Percentiles rank a stretch among this genome's conserved stretches.
Evolutionary conservation across 2,888 invertebrate genomes (phyloP).

Genomic region (Luperina nickerlii): DNA sequence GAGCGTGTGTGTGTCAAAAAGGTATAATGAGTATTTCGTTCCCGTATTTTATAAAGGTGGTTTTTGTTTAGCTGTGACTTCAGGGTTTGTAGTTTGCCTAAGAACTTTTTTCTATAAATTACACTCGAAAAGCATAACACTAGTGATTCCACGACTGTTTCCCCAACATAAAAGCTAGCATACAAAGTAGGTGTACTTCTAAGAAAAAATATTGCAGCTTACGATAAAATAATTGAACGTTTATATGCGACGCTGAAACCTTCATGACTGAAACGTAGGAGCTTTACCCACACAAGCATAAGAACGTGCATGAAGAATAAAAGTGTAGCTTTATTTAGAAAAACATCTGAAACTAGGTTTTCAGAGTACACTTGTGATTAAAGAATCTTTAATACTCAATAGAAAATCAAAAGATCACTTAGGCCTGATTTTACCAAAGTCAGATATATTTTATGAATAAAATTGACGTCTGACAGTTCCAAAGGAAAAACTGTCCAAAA

Average conservation of each 20-base stretch:
- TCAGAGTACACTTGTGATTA: neutral
- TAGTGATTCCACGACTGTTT: neutral
- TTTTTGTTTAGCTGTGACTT: neutral
- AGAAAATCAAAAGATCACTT: too few species aligned
- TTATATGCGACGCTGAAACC: constrained; percentile 28
- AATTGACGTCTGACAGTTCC: neutral
- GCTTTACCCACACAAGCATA: neutral
- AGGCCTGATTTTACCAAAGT: neutral
- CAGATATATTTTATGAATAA: neutral
- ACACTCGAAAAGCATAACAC: neutral
- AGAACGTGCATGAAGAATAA: neutral
- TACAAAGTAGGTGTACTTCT: neutral
- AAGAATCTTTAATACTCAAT: neutral
- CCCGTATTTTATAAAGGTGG: too few species aligned
- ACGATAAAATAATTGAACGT: constrained; percentile 1
- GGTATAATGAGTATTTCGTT: neutral
- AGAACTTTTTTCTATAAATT: too few species aligned
- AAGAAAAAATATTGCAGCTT: neutral
- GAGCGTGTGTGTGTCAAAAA: too few species aligned
- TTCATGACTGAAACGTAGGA: constrained; percentile 2
- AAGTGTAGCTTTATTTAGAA: too few species aligned
- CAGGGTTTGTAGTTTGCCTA: neutral
- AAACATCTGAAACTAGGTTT: neutral
- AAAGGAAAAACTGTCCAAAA: neutral
- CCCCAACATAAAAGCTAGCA: neutral